Base-by-base conservation (phyloP, 2,888 invertebrate species). In the Priocnemis perturbator region DNA sequence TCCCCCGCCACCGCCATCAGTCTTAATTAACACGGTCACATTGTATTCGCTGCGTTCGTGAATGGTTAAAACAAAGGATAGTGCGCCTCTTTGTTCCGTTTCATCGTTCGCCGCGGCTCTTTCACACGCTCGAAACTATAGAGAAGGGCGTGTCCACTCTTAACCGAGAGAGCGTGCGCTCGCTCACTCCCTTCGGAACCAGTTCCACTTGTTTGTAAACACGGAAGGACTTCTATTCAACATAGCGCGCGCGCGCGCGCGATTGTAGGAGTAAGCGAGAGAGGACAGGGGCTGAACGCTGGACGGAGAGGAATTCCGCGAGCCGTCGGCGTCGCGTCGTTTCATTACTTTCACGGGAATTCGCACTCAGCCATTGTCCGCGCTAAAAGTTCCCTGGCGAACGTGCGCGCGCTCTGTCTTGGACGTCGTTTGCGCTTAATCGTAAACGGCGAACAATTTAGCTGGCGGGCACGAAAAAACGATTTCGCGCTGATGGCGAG, bases 141-240 rank as follows among this genome's bases (percentile, higher is more conserved):
- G 75, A 69, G 60, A 67, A 78, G 77, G 79, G 79, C 77, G 79
- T 79, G 79, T 78, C 79, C 77, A 71, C 70, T 75, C 75, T 68
- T 55, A 67, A 48, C 63, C 68, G 60, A 66, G 37, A 3, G 37
- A 37, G 11, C 37, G 37, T 37, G 37, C 37, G 37, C 37, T 37
- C 50, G 50, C 50, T 50, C 63, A 67, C 60, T 79, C 76, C 73
- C 76, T 77, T 76, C 73, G 70, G 57, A 80, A 79, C 78, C 79
- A 80, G 80, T 78, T 79, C 72, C 79, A 69, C 79, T 78, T 80
- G 80, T 79, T 80, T 79, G 80, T 80, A 79, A 79, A 79, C 80
- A 79, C 73, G 72, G 76, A 76, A 76, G 74, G 76, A 78, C 74
- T 80, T 72, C 72, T 67, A 70, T 73, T 72, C 71, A 68, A 30